Evolutionary conservation across 1,140 invertebrate genomes (phyloP).

Genomic region (Magallana gigas): DNA sequence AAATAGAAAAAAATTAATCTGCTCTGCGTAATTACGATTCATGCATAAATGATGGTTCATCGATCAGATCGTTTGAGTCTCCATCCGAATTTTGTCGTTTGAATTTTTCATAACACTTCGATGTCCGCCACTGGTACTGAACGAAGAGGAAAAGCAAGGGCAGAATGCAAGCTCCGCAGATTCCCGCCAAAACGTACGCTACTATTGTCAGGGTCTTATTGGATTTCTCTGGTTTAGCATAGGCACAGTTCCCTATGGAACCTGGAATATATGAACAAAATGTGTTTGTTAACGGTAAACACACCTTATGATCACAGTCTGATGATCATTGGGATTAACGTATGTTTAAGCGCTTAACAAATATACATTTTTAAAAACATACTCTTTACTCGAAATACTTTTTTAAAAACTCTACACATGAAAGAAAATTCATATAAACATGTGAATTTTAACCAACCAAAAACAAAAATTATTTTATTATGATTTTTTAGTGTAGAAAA

Average conservation of each 20-base stretch:
- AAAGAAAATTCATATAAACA: too few species aligned
- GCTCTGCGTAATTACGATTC: not conserved
- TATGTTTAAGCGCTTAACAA: too few species aligned
- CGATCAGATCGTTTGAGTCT: conserved; percentile 33
- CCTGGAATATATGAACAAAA: conserved; percentile 54
- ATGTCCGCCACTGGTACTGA: conserved; percentile 65
- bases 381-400: too few species aligned
- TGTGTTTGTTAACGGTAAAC: too few species aligned
- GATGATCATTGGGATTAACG: too few species aligned
- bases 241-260: conserved; percentile 69
- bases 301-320: too few species aligned
- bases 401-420: too few species aligned
- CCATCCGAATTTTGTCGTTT: conserved; percentile 1
- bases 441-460: too few species aligned
- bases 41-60: conserved; percentile 2
- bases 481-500: too few species aligned
- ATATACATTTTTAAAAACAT: too few species aligned
- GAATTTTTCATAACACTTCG: not conserved
- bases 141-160: conserved; percentile 68
- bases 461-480: too few species aligned
- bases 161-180: conserved; percentile 68
- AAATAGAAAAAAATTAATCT: too few species aligned
- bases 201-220: conserved; percentile 65
- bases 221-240: conserved; percentile 58
- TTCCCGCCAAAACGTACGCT: conserved; percentile 73